Percentiles rank a stretch among this genome's conserved stretches.
Conservation (phyloP, 2,888 invertebrate genomes). For the Hydraecia micacea region DNA sequence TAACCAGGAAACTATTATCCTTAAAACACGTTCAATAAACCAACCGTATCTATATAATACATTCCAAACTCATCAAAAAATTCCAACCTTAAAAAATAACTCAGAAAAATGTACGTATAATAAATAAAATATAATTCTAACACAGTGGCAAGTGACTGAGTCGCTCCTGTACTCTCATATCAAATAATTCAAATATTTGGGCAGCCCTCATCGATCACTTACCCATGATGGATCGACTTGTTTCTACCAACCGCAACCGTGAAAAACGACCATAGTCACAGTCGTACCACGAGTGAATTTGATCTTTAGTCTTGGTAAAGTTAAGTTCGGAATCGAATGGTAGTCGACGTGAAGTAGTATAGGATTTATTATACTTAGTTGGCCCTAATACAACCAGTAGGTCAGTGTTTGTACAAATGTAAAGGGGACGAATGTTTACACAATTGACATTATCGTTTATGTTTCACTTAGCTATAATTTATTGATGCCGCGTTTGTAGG, state of each 20-base stretch:
- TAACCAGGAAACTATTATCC: neutral
- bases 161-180: constrained; percentile 75
- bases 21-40: constrained; percentile 17
- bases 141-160: constrained; percentile 75
- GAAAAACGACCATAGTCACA: constrained; percentile 64
- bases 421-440: constrained; percentile 82
- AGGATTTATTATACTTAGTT: constrained; percentile 70
- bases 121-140: constrained; percentile 64
- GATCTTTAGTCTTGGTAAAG: fast-evolving
- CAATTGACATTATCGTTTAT: constrained; percentile 87
- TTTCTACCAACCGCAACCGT: constrained; percentile 63
- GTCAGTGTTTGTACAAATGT: constrained; percentile 85
- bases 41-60: neutral
- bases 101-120: constrained; percentile 46
- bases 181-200: constrained; percentile 89
- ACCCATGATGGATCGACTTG: constrained; percentile 86
- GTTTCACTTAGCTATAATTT: constrained; percentile 87
- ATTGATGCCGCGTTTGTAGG: constrained; percentile 78
- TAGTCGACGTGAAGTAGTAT: constrained; percentile 47
- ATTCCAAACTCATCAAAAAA: constrained; percentile 8
- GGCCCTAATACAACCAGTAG: constrained; percentile 80
- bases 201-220: constrained; percentile 88
- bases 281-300: neutral
- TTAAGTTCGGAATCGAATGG: constrained; percentile 55
- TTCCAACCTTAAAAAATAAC: constrained; percentile 33